A percentile compares a stretch with the other conserved stretches of the same genome.
phyloP scores from a whole-genome alignment of 2,888 invertebrate genomes.

The Drosophila tanythrix region DNA sequence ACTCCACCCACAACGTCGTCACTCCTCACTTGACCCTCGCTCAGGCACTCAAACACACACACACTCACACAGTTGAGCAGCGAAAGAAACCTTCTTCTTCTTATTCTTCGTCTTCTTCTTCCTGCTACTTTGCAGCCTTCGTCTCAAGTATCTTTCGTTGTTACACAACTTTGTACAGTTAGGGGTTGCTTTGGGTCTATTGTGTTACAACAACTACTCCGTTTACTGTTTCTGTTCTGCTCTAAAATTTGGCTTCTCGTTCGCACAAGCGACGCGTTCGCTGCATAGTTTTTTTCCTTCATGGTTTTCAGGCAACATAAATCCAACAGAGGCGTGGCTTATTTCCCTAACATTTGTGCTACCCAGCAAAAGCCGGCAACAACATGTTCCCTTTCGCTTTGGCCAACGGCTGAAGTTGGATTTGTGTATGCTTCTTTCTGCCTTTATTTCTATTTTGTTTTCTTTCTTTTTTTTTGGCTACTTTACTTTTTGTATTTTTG shows the following conservation, averaged over 20 bases:
- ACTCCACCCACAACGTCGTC: conserved; percentile 77
- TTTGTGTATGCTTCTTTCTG: conserved; percentile 40
- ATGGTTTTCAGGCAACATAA: conserved; percentile 76
- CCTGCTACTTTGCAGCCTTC: conserved; percentile 28
- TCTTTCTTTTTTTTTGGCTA: conserved; percentile 49
- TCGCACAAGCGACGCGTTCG: conserved; percentile 46
- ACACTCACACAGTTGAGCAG: not conserved
- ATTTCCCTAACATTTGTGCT: conserved; percentile 59
- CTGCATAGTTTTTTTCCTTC: conserved; percentile 56
- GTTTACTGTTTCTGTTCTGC: conserved; percentile 26
- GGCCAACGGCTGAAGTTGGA: conserved; percentile 43
- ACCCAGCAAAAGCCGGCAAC: conserved; percentile 47
- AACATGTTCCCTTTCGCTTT: conserved; percentile 60
- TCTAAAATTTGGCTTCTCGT: conserved; percentile 32
- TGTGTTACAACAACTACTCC: conserved; percentile 73
- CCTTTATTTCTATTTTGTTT: conserved; percentile 34
- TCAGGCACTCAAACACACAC: conserved; percentile 21
- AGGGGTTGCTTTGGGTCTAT: conserved; percentile 78
- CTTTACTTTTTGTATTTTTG: conserved; percentile 44
- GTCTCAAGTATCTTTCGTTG: conserved; percentile 67
- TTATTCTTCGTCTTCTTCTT: not conserved
- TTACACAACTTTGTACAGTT: conserved; percentile 57
- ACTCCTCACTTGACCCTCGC: conserved; percentile 41
- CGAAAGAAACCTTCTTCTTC: not conserved
- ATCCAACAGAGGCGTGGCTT: conserved; percentile 71